Evolutionary conservation across 2,113 vertebrate genomes (phyloP), one percentile per base, ranked within the genome.

Genomic region (Neotoma lepida): DNA sequence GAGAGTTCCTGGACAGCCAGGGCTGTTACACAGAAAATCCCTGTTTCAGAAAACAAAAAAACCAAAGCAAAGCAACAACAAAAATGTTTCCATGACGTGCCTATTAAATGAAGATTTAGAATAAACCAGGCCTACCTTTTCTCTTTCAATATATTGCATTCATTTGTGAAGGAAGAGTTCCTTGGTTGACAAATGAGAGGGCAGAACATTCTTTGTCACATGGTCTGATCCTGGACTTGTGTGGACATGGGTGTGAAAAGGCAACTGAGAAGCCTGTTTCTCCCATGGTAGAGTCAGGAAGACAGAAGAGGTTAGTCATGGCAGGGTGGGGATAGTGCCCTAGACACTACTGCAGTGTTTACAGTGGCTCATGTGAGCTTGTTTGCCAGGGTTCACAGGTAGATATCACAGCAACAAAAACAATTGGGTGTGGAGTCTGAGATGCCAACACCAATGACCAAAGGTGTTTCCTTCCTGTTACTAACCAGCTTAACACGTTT

Each of bases 261-360:
- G 71, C 85, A 2, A 17, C 2, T 3, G 5, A 20, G 22, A 7
- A 46, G 3, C 39, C 46, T n/a, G 2, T 8, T 64, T 86, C n/a
- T 74, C 86, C 5, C 35, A 51, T 6, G 22, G 58, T 44, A 4
- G 74, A 89, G 39, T 51, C 18, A 80, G 46, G 85, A 51, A 44
- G 80, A 46, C 20, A n/a, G 85, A 51, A 44, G 80, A 46, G 15
- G 4, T 7, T 74, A 28, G 64, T 76, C 76, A 80, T 28, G n/a
- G 4, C 74, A 70, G 49, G 39, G 9, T 2, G 2, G 28, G 15
- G 41, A 8, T 17, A 30, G 12, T 12, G 24, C 20, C 1, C 80
- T 51, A n/a, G 0, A 49, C n/a, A 26, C 30, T 0, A 0, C 66
- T 39, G 12, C 17, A 2, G 0, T 28, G 74, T 66, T 70, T 49